Base-by-base conservation (phyloP, 2,797 vertebrate genomes). In the Sitta carolinensis region DNA sequence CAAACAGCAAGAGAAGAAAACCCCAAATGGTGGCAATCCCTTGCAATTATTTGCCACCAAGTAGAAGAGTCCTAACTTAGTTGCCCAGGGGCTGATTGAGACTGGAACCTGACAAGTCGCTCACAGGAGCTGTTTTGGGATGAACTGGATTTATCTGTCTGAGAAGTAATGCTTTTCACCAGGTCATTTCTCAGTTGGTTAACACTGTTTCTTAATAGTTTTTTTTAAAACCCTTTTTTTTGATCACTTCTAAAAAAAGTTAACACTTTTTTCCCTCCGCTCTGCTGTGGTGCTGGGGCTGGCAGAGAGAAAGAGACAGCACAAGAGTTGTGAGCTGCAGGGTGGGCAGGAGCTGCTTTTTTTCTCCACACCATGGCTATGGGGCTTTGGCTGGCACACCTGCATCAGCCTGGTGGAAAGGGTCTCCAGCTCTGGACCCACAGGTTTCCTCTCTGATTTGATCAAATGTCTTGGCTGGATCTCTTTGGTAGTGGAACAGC, bases 11-110 rank as follows among this genome's bases (percentile, higher is more conserved):
- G 48, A 81, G 36, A 4, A 38, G 38, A 82, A 34, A 58, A 38
- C 0, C 2, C 0, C 57, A 45, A 59, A 20, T 2, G 4, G 10
- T 7, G 5, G 10, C 29, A 64, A 18, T 52, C 11, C 47, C 55
- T 81, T 84, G 66, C n/a, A 68, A 29, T 77, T 83, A 45, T 84
- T 84, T 88, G 17, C 58, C 50, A 68, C 18, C 26, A 73, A 63
- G 17, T 17, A 48, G 76, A 80, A 83, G 12, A 74, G 16, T 83
- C n/a, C 6, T 68, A 68, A 50, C n/a, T 72, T 23, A 34, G 43
- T 51, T 48, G 27, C 55, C 25, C 22, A 18, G 58, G n/a, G 42
- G 29, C 32, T 51, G 21, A 50, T 63, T 45, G 50, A 32, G 58
- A 51, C 54, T n/a, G 43, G 54, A 85, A 36, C 30, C 27, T 25